Evolutionary conservation across 1,140 invertebrate genomes (phyloP), one percentile per base, ranked within the genome.

Genomic region (Andricus grossulariae): DNA sequence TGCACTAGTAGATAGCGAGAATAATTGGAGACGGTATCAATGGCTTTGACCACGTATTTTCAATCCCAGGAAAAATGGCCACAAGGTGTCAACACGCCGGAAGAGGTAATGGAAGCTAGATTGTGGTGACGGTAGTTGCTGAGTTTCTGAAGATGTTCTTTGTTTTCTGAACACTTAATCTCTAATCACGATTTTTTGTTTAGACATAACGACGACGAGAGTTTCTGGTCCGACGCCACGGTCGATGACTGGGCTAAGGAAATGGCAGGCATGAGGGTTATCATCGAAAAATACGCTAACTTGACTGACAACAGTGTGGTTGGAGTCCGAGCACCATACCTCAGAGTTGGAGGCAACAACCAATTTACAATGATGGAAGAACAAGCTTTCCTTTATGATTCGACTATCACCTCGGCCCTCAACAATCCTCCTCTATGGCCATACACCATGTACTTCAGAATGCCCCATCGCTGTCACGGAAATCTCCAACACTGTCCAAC

Each of bases 301-400:
- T 93, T 98, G 73, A 97, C 97, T 0, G 97, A 98, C 86, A 97
- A 98, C 91, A 97, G 96, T 79, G 97, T 99, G 21, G 97, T 98
- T 0, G 98, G 98, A 51, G 95, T 99, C 5, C 94, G 98, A 57
- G 97, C 98, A 0, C 98, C 98, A 0, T 98, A 98, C 88, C 91
- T 99, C 49, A 92, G 97, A 32, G 97, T 98, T 0, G 98, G 98
- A 77, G 98, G 98, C 21, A 98, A 98, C 92, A 98, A 98, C 88
- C 97, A 99, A 91, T 99, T 99, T 92, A 97, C 96, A 75, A 99
- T 99, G 97, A 98, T 98, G 97, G 97, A 98, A 91, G 97, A 98
- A 89, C 97, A 98, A 89, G 96, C 97, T 18, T 99, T 99, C 93
- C 91, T 98, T 10, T 99, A 98, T 89, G 98, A 99, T 88, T 98